phyloP scores from a whole-genome alignment of 2,888 invertebrate genomes.

The Rhagonycha lutea region DNA sequence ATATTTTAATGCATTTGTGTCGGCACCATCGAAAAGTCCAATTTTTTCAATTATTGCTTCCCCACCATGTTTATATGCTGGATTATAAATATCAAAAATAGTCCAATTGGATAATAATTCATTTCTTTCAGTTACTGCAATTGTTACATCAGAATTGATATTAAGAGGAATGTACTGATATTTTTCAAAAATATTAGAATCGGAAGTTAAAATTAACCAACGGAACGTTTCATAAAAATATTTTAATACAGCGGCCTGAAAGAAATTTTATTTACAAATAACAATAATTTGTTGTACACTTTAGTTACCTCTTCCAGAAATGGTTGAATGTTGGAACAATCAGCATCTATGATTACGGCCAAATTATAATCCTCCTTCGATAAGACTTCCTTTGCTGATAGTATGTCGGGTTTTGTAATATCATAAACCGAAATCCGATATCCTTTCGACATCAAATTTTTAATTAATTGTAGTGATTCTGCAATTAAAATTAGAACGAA shows the following conservation, averaged over 20 bases:
- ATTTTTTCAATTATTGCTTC: constrained; percentile 55
- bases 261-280: neutral
- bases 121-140: constrained; percentile 39
- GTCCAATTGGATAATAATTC: constrained; percentile 37
- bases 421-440: constrained; percentile 5
- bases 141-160: constrained; percentile 57
- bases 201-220: constrained; percentile 53
- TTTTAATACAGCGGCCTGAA: constrained; percentile 32
- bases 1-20: constrained; percentile 36
- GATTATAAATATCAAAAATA: constrained; percentile 60
- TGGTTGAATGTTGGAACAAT: constrained; percentile 20
- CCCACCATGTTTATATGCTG: constrained; percentile 61
- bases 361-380: constrained; percentile 12
- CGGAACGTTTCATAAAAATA: constrained; percentile 46
- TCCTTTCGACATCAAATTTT: neutral
- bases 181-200: constrained; percentile 39
- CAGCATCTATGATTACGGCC: constrained; percentile 29
- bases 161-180: constrained; percentile 54
- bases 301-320: constrained; percentile 24
- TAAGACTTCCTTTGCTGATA: neutral
- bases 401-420: neutral
- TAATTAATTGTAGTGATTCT: neutral
- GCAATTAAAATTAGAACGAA: no score
- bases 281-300: neutral
- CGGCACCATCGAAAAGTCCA: constrained; percentile 56